Evolutionary conservation across 2,888 invertebrate species (phyloP), one percentile per base, ranked within the genome.

Genomic region (Deilephila elpenor): DNA sequence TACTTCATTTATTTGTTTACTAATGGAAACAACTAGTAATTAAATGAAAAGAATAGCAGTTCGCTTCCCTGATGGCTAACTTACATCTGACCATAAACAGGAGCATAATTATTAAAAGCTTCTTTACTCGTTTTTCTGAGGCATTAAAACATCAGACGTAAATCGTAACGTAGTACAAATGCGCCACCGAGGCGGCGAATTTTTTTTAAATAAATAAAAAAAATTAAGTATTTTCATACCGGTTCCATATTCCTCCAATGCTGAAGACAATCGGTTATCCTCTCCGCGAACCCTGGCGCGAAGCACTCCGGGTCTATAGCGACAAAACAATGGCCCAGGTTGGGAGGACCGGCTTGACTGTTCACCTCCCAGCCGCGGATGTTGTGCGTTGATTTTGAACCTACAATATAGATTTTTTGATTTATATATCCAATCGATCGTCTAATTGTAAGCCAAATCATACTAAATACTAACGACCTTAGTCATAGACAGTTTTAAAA

Each of bases 281-380:
- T 94, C 0, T 96, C 96, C 72, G 96, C 95, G 81, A 98, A 98
- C 0, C 97, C 97, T 0, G 97, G 96, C 0, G 97, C 97, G 91
- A 99, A 99, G 80, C 96, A 96, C 14, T 95, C 92, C 0, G 98
- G 98, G 93, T 99, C 95, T 11, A 99, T 96, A 0, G 98, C 98
- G 74, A 98, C 96, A 87, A 98, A 99, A 80, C 98, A 97, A 79
- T 99, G 98, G 0, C 98, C 98, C 77, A 98, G 90, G 90, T 98
- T 94, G 0, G 98, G 98, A 0, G 96, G 90, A 0, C 89, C 91
- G 0, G 95, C 88, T 0, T 93, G 91, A 1, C 95, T 95, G 44
- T 95, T 91, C 72, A 95, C 92, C 0, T 93, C 92, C 99, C 99
- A 99, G 72, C 95, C 92, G 3, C 98, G 95, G 20, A 99, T 94